Base-by-base conservation (phyloP, 1,140 invertebrate species). In the Semibalanus balanoides region DNA sequence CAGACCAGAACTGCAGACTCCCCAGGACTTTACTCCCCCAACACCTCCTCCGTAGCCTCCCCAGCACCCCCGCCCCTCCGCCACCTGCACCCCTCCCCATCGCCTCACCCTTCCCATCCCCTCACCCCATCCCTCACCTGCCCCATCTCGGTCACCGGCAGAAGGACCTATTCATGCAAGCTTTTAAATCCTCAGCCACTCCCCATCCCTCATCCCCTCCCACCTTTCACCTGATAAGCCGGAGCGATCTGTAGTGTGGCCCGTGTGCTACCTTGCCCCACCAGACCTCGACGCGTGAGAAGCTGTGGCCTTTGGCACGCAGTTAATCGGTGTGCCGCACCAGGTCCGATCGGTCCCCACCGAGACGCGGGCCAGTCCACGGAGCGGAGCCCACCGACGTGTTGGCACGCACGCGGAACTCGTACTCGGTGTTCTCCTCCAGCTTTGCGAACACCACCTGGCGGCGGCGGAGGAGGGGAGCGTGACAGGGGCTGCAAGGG, bases 351-450 rank as follows among this genome's bases (percentile, higher is more conserved):
- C 95, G 14, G 96, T 98, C 77, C 90, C 87, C 73, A 96, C 89
- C 22, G 90, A 88, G 11, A 92, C 86, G n/a, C 80, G 91, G 91
- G 79, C 95, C 93, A 79, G 93, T 96, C 82, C 90, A 96, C 0
- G 96, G 96, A 3, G 96, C 96, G 11, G 90, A 87, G 0, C 96
- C 96, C 83, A 91, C 89, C 74, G 87, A 90, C 0, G 96, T 99
- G 81, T 93, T 93, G 0, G 96, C 95, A 79, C 92, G 89, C 0
- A 99, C 92, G 82, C 94, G 90, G 81, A 97, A 97, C 31, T 93
- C 89, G 83, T 99, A 99, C 82, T 98, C 94, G 0, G 94, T 95
- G 82, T 96, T 94, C 85, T 97, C 96, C 83, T 98, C 95, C 30
- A 99, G 85, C 80, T 93, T 91, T 14, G 90, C 92, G 80, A 99